Percentiles rank a stretch among this genome's conserved stretches.
Evolutionary conservation across 1,140 invertebrate genomes (phyloP).

Genomic region (Trachymyrmex septentrionalis): DNA sequence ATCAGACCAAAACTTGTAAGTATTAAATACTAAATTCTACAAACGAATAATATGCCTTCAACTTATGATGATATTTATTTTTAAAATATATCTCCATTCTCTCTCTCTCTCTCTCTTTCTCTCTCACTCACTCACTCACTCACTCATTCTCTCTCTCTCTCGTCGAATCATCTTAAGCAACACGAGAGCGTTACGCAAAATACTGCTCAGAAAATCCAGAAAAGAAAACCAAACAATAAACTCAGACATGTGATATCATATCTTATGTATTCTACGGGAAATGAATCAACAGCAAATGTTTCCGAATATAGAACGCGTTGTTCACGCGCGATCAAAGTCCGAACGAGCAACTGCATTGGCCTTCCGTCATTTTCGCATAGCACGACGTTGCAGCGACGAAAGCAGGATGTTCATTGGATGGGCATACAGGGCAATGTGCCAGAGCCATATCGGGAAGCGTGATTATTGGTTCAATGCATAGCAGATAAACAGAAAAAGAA

Average conservation of each 20-base stretch:
- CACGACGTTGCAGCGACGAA: slow-evolving; percentile 16
- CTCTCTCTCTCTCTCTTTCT: too few species aligned
- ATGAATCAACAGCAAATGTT: background rate
- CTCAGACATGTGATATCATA: slow-evolving; percentile 4
- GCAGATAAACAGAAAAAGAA: background rate
- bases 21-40: background rate
- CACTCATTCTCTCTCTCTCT: background rate
- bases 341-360: slow-evolving; percentile 10
- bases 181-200: background rate
- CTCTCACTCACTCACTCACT: too few species aligned
- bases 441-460: slow-evolving; percentile 38
- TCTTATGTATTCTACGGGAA: slow-evolving; percentile 29
- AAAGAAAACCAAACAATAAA: background rate
- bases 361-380: slow-evolving; percentile 29
- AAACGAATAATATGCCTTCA: background rate
- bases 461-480: slow-evolving; percentile 60
- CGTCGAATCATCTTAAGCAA: background rate
- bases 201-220: background rate
- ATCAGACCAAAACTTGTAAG: background rate
- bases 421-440: slow-evolving; percentile 41
- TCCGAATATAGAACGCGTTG: slow-evolving; percentile 38
- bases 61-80: background rate
- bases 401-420: slow-evolving; percentile 34
- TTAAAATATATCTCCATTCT: background rate
- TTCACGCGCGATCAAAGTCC: slow-evolving; percentile 35